Conservation (phyloP, 2,113 vertebrate species). For the Bos taurus region ARS-UCD2.0 NC_037333.1:86406001-86406500, state of each 20-base stretch:
- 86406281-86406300: background rate
- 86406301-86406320: background rate
- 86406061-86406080: background rate
- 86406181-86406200: background rate
- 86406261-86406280: background rate
- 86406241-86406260: background rate
- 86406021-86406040: slow-evolving; percentile 12
- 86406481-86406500: background rate
- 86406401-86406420: background rate
- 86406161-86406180: background rate
- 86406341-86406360: background rate
- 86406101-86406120: background rate
- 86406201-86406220: background rate
- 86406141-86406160: background rate
- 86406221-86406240: background rate
- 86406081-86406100: background rate
- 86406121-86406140: background rate
- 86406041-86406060: background rate
- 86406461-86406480: background rate
- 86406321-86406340: background rate
- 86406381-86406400: background rate
- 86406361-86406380: background rate
- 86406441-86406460: background rate
- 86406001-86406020: background rate
- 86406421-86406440: background rate